Percentiles rank a stretch among this genome's conserved stretches.
Conservation (phyloP, 2,888 invertebrate species). For the Bombylius discolor region DNA sequence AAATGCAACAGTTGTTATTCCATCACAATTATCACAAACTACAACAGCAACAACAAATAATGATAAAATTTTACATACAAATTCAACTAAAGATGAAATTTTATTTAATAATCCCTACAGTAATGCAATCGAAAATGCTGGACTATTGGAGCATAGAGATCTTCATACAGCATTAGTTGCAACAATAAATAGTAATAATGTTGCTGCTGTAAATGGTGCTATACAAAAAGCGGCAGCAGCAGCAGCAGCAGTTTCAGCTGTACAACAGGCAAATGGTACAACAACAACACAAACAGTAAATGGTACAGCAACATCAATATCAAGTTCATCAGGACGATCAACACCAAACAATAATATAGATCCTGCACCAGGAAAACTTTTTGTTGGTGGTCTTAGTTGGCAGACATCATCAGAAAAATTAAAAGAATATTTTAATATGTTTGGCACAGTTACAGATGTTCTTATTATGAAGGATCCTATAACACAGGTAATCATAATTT, state of each 20-base stretch:
- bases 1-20: neutral
- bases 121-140: conserved; percentile 42
- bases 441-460: conserved; percentile 81
- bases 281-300: conserved; percentile 23
- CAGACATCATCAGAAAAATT: conserved; percentile 86
- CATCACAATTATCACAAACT: too few species aligned
- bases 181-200: conserved; percentile 38
- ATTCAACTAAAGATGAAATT: neutral
- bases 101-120: conserved; percentile 31
- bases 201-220: conserved; percentile 28
- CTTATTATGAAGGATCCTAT: conserved; percentile 90
- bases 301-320: conserved; percentile 40
- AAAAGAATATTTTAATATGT: conserved; percentile 85
- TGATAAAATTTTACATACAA: neutral
- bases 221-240: conserved; percentile 17
- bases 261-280: conserved; percentile 19
- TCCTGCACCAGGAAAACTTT: conserved; percentile 73
- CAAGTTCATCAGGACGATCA: conserved; percentile 59
- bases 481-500: conserved; percentile 57
- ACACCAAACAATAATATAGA: conserved; percentile 54
- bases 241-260: conserved; percentile 21
- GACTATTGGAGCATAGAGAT: conserved; percentile 33
- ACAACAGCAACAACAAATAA: neutral
- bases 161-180: conserved; percentile 37
- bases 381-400: conserved; percentile 87